A percentile compares a stretch with the other conserved stretches of the same genome.
These are phyloP conservation scores for Bucco capensis DNA, from an alignment of 2,113 vertebrate species.

Conservation along the genomic window DNA sequence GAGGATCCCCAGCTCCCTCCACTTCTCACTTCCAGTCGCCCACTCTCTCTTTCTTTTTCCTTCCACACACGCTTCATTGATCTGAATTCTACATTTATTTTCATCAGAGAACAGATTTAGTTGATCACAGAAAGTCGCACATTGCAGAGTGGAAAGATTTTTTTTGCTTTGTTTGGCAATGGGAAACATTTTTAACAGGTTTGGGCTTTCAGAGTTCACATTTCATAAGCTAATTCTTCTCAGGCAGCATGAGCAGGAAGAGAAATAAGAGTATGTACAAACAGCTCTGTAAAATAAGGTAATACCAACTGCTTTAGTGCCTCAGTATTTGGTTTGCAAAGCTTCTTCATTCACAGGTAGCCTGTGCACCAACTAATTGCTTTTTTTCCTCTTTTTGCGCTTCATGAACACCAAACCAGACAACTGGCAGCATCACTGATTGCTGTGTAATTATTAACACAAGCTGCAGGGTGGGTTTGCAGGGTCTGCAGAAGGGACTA, in stretches of 20 bases:
- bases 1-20: slow-evolving; percentile 17
- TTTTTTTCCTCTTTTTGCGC: neutral
- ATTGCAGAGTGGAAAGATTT: slow-evolving; percentile 34
- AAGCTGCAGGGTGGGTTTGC: neutral
- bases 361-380: neutral
- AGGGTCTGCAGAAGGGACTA: neutral
- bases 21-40: slow-evolving; percentile 20
- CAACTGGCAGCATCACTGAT: neutral
- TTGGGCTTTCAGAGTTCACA: slow-evolving; percentile 12
- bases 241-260: neutral
- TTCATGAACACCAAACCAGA: neutral
- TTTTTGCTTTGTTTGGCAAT: slow-evolving; percentile 56
- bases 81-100: slow-evolving; percentile 31
- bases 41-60: neutral
- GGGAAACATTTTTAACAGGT: slow-evolving; percentile 18
- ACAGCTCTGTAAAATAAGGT: neutral
- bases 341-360: slow-evolving; percentile 15
- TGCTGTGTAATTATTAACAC: neutral
- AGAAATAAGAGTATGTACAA: neutral
- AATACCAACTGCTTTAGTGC: neutral
- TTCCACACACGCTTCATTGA: neutral
- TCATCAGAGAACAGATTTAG: slow-evolving; percentile 36
- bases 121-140: slow-evolving; percentile 8
- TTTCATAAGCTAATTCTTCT: slow-evolving; percentile 29
- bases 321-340: neutral